Evolutionary conservation across 2,797 vertebrate species (phyloP).

Genomic region (Hapalemur alaotrensis): DNA sequence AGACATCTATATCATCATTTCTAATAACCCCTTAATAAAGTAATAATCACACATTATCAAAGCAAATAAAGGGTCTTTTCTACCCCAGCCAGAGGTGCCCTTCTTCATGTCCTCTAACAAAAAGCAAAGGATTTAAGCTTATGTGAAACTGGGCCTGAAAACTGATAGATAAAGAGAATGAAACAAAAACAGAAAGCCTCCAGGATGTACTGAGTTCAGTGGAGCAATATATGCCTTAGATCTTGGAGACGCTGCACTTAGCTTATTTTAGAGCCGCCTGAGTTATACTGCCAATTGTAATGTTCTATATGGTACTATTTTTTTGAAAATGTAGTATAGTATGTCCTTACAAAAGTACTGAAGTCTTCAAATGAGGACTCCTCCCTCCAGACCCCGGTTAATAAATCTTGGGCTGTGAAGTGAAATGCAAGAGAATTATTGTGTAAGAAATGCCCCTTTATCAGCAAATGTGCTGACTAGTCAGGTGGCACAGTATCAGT

Average conservation of each 20-base stretch:
- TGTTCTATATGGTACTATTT: neutral
- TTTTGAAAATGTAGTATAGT: slow-evolving; percentile 6
- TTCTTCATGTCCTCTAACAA: neutral
- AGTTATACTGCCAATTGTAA: neutral
- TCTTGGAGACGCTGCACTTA: neutral
- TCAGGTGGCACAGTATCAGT: neutral
- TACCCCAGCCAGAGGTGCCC: neutral
- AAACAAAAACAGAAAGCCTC: neutral
- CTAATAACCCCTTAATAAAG: neutral
- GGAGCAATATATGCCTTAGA: neutral
- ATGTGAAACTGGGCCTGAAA: neutral
- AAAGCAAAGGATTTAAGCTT: neutral
- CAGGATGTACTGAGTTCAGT: neutral
- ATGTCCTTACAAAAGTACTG: slow-evolving; percentile 31
- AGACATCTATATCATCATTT: neutral
- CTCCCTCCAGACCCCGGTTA: neutral
- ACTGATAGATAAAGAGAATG: neutral
- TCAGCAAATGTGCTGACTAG: slow-evolving; percentile 44
- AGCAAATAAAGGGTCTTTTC: slow-evolving; percentile 10
- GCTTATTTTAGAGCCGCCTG: neutral
- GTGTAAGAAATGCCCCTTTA: neutral
- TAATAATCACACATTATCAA: neutral
- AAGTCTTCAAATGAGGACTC: slow-evolving; percentile 5
- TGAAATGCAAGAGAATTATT: slow-evolving; percentile 44
- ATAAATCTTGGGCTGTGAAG: slow-evolving; percentile 52